Conservation (phyloP, 2,888 invertebrate species). For the Lasioglossum villosulum region DNA sequence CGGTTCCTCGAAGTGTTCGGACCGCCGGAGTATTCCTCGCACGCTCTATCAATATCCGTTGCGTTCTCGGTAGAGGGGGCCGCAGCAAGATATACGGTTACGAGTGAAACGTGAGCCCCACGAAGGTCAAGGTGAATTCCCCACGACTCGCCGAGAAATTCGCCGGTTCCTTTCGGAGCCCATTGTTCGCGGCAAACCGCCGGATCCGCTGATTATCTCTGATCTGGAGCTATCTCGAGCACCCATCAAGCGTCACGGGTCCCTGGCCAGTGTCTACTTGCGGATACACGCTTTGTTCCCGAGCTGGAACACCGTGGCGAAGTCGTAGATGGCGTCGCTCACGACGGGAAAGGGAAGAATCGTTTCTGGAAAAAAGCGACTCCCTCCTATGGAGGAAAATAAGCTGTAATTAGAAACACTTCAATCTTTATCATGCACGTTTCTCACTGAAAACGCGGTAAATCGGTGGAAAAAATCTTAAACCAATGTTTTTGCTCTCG, state of each 20-base stretch:
- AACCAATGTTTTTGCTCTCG: neutral
- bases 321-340: neutral
- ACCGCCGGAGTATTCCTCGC: constrained; percentile 15
- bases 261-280: constrained; percentile 13
- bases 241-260: constrained; percentile 33
- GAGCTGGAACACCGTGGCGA: neutral
- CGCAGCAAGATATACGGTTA: constrained; percentile 32
- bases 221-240: constrained; percentile 38
- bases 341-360: neutral
- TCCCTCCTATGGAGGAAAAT: neutral
- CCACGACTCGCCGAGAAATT: constrained; percentile 68
- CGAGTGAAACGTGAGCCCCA: constrained; percentile 31
- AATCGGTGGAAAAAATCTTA: neutral
- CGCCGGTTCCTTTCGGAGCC: constrained; percentile 40
- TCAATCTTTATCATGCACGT: neutral
- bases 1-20: neutral
- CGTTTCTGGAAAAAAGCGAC: neutral
- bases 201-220: constrained; percentile 61
- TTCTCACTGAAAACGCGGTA: neutral
- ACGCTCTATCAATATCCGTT: constrained; percentile 40
- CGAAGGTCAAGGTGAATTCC: constrained; percentile 76
- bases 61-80: constrained; percentile 2
- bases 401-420: neutral
- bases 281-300: neutral
- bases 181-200: constrained; percentile 58